Conservation (phyloP, 1,140 invertebrate species). For the Nymphalis io region DNA sequence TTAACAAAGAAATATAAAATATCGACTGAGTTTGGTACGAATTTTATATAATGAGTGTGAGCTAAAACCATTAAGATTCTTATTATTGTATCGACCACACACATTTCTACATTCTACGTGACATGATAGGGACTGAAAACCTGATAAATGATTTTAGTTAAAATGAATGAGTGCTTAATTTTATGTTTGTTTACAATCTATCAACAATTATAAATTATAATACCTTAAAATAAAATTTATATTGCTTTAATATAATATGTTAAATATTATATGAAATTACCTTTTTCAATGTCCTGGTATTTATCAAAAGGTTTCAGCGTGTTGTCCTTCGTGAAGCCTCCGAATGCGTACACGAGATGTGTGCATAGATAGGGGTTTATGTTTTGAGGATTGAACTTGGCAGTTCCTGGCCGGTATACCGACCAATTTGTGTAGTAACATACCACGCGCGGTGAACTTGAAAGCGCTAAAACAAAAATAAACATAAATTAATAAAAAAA, state of each 20-base stretch:
- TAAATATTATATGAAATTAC: conserved; percentile 72
- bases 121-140: too few species aligned
- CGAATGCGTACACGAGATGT: conserved; percentile 97
- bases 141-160: too few species aligned
- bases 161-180: too few species aligned
- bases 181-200: too few species aligned
- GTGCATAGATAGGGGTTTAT: conserved; percentile 98
- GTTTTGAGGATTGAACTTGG: conserved; percentile 96
- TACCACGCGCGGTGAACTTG: conserved; percentile 85
- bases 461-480: conserved; percentile 50
- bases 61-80: too few species aligned
- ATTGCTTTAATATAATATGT: background rate
- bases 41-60: too few species aligned
- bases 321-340: conserved; percentile 94
- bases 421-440: conserved; percentile 98
- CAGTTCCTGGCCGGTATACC: conserved; percentile 92
- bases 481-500: background rate
- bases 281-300: conserved; percentile 97
- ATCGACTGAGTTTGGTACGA: too few species aligned
- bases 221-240: too few species aligned
- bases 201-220: too few species aligned
- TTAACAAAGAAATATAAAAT: background rate
- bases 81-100: too few species aligned
- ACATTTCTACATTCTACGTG: too few species aligned
- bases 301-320: conserved; percentile 95